Evolutionary conservation across 2,113 vertebrate genomes (phyloP).

Genomic region (Rhinogobius similis): DNA sequence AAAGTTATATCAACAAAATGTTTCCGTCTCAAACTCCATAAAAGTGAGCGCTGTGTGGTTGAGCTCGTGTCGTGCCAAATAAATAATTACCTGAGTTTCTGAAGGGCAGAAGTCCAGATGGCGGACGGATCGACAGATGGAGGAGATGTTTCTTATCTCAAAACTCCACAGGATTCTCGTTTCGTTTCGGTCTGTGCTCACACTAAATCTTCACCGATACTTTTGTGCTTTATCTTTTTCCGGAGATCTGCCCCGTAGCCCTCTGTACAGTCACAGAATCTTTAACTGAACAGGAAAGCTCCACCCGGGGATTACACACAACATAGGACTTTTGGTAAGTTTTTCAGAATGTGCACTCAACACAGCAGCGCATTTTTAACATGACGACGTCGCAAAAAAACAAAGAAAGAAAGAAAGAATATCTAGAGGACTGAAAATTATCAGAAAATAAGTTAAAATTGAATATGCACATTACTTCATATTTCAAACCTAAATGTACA

Average conservation of each 20-base stretch:
- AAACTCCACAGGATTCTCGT: background rate
- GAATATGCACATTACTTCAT: too few relatives aligned
- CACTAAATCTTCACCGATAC: background rate
- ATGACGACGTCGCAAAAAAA: too few relatives aligned
- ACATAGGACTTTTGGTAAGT: slow-evolving; percentile 37
- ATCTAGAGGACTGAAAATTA: too few relatives aligned
- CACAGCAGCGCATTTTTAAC: too few relatives aligned
- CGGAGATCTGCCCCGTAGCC: slow-evolving; percentile 25
- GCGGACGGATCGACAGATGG: slow-evolving; percentile 2
- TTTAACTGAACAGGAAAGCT: slow-evolving; percentile 24
- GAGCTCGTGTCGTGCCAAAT: background rate
- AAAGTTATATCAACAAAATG: background rate
- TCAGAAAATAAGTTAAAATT: too few relatives aligned
- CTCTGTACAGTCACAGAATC: background rate
- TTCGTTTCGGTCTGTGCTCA: background rate
- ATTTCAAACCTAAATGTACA: too few relatives aligned
- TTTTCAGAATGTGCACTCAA: slow-evolving; percentile 6
- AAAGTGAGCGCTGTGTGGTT: too few relatives aligned
- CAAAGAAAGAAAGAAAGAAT: too few relatives aligned
- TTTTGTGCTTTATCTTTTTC: background rate
- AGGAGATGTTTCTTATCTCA: slow-evolving; percentile 24
- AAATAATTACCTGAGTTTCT: background rate
- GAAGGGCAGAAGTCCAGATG: slow-evolving; percentile 5
- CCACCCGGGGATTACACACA: slow-evolving; percentile 35
- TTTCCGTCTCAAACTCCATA: background rate